Base-by-base conservation (phyloP, 2,888 invertebrate species). In the Eristalis arbustorum region DNA sequence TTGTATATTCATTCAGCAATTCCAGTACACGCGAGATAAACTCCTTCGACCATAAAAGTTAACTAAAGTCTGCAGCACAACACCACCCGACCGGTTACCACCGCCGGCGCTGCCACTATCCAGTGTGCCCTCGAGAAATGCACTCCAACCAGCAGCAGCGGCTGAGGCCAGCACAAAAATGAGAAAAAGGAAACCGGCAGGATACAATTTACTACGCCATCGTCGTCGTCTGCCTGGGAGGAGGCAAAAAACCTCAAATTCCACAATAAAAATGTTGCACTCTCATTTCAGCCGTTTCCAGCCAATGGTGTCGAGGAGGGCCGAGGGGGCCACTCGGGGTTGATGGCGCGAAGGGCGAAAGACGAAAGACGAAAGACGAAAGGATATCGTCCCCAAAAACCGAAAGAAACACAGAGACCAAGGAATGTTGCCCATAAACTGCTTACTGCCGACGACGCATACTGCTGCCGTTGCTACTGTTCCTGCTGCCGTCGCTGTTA, bases 171-270 rank as follows among this genome's bases (percentile, higher is more conserved):
- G n/a, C 13, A 40, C 31, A 61, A 57, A 74, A 57, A 37, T 8
- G 13, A 3, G 75, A 79, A 84, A 84, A 62, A 80, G 71, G 84
- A 84, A 80, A 73, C 81, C 81, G 81, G 79, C 85, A 82, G 77
- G 85, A 87, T 87, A 87, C 82, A 82, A 87, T 87, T 82, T 87
- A 82, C 85, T 78, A 77, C 62, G 73, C 85, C 75, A 80, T 76
- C 75, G 72, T 81, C 68, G 49, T n/a, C n/a, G 42, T 69, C 40
- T 77, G 22, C 59, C 72, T 18, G n/a, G 1, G 42, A 6, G n/a
- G 14, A 13, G n/a, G 49, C 11, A 18, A 13, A n/a, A 63, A 68
- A 59, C 57, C 76, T 28, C 40, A 76, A 80, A 68, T 81, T 78
- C 67, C 74, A 74, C 85, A 87, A 82, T 78, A 82, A 82, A 87